A percentile compares a stretch with the other conserved stretches of the same genome.
Evolutionary conservation across 2,113 vertebrate genomes (phyloP).

Genomic region (Cryptomyrus ogoouensis): DNA sequence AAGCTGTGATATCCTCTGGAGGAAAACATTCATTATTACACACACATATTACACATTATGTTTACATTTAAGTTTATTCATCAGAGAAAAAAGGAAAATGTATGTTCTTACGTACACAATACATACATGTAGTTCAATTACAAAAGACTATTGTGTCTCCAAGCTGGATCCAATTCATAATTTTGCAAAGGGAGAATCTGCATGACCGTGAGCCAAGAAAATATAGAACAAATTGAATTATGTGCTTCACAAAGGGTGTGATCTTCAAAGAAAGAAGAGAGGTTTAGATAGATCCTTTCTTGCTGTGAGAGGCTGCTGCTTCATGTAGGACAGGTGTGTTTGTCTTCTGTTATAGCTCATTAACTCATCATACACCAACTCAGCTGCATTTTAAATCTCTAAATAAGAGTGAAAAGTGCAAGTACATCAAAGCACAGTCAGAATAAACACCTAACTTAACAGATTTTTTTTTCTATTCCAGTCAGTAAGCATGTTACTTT

Average conservation of each 20-base stretch:
- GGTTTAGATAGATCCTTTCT: slow-evolving; percentile 11
- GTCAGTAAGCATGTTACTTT: neutral
- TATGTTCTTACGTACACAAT: neutral
- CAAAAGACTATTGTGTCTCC: slow-evolving; percentile 19
- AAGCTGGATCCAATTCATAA: slow-evolving; percentile 19
- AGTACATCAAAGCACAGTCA: neutral
- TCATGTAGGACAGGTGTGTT: slow-evolving; percentile 21
- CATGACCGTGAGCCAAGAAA: slow-evolving; percentile 3
- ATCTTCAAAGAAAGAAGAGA: slow-evolving; percentile 21
- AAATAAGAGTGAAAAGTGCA: neutral
- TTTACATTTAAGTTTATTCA: neutral
- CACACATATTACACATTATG: neutral
- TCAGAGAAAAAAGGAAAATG: neutral
- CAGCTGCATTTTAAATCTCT: neutral
- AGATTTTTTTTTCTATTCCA: neutral
- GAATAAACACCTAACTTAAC: neutral
- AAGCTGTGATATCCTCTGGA: neutral
- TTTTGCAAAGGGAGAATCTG: slow-evolving; percentile 10
- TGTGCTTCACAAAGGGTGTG: slow-evolving; percentile 12
- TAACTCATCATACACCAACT: neutral
- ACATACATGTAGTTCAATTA: neutral
- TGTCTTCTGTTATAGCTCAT: neutral
- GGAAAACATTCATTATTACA: neutral
- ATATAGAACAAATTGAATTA: slow-evolving; percentile 14
- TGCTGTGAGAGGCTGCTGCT: neutral